A percentile compares a stretch with the other conserved stretches of the same genome.
phyloP scores from a whole-genome alignment of 2,888 invertebrate genomes.

The Portevinia maculata region DNA sequence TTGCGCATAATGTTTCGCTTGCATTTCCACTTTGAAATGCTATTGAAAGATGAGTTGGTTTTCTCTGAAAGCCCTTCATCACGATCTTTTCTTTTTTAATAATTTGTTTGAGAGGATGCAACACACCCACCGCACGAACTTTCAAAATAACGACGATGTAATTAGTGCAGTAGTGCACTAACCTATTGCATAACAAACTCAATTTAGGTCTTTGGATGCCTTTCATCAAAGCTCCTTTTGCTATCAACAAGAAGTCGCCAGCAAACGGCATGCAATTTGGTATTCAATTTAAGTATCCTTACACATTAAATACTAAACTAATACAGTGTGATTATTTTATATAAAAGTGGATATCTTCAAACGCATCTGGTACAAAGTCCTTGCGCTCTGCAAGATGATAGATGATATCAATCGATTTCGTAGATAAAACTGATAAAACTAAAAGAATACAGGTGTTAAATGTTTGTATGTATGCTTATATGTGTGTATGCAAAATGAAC shows the following conservation, averaged over 20 bases:
- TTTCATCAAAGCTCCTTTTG: not conserved
- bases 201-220: not conserved
- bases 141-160: constrained; percentile 4
- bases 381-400: constrained; percentile 12
- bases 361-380: not conserved
- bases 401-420: constrained; percentile 30
- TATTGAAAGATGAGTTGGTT: constrained; percentile 20
- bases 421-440: constrained; percentile 16
- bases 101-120: not conserved
- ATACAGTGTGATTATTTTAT: too few species aligned
- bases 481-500: not conserved
- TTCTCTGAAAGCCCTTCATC: constrained; percentile 15
- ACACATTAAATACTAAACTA: too few species aligned
- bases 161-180: constrained; percentile 17
- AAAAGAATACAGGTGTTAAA: constrained; percentile 2
- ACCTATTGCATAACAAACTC: constrained; percentile 9
- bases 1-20: constrained; percentile 13
- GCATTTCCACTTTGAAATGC: not conserved
- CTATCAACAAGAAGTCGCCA: constrained; percentile 2
- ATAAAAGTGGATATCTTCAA: not conserved
- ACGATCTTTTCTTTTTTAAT: constrained; percentile 22
- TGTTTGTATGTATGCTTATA: constrained; percentile 1
- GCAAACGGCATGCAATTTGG: constrained; percentile 1
- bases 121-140: constrained; percentile 35
- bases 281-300: not conserved